Evolutionary conservation across 1,140 invertebrate species (phyloP).

Genomic region (Drosophila kanapiae): DNA sequence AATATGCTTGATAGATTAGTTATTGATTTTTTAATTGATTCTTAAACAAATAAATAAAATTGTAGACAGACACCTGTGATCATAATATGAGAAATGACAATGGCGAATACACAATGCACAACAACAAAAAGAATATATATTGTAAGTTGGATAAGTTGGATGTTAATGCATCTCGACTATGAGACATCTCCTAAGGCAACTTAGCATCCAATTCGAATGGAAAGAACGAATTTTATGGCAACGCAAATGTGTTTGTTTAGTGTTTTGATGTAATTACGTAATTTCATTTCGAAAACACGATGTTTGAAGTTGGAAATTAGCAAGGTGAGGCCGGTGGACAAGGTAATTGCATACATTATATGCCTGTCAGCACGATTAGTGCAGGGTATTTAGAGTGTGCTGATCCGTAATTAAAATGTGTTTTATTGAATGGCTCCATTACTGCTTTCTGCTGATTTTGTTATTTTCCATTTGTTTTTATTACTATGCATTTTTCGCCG

Average conservation of each 20-base stretch:
- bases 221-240: not conserved
- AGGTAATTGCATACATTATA: constrained; percentile 33
- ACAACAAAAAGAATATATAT: not conserved
- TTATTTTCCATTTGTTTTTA: constrained; percentile 41
- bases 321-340: constrained; percentile 16
- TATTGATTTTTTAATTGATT: constrained; percentile 48
- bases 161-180: constrained; percentile 1
- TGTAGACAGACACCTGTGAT: not conserved
- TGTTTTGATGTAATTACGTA: not conserved
- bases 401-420: constrained; percentile 78
- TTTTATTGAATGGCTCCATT: constrained; percentile 66
- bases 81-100: constrained; percentile 52
- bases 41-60: constrained; percentile 18
- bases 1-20: constrained; percentile 15
- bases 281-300: constrained; percentile 13
- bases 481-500: constrained; percentile 47
- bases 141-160: not conserved
- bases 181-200: constrained; percentile 12
- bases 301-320: constrained; percentile 14
- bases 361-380: constrained; percentile 33
- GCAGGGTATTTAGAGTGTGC: constrained; percentile 52
- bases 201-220: not conserved
- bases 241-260: constrained; percentile 6
- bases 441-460: constrained; percentile 27
- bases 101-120: constrained; percentile 48